phyloP scores from a whole-genome alignment of 2,888 invertebrate species.

The Ichneumoninae sp. region DNA sequence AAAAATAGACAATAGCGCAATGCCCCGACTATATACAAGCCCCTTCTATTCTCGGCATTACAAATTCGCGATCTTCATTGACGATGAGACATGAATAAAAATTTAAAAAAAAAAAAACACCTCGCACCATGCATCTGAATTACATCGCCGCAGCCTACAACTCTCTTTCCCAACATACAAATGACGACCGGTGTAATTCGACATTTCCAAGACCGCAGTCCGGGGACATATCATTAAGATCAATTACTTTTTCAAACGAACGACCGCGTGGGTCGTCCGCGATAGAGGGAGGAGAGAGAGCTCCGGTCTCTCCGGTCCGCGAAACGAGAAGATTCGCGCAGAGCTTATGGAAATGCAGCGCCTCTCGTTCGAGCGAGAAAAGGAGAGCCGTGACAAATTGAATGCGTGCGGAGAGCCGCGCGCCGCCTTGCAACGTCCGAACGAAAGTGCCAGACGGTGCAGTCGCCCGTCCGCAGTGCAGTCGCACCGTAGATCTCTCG shows the following conservation, averaged over 20 bases:
- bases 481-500: neutral
- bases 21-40: constrained; percentile 51
- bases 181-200: constrained; percentile 15
- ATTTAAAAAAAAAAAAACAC: neutral
- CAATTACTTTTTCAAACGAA: constrained; percentile 51
- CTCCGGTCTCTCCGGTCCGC: neutral
- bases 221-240: constrained; percentile 49
- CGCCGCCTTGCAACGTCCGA: neutral
- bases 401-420: too few species aligned
- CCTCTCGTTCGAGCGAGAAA: neutral
- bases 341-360: neutral
- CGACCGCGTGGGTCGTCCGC: constrained; percentile 34
- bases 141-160: neutral
- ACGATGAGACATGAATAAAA: constrained; percentile 20
- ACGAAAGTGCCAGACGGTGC: neutral
- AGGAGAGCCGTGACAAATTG: neutral
- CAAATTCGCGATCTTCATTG: constrained; percentile 55
- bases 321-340: neutral
- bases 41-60: constrained; percentile 54
- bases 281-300: neutral
- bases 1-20: constrained; percentile 61
- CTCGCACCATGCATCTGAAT: neutral
- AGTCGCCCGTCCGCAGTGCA: neutral
- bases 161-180: neutral
- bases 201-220: constrained; percentile 34